Evolutionary conservation across 1,140 invertebrate genomes (phyloP).

Genomic region (Drosophila repleta): DNA sequence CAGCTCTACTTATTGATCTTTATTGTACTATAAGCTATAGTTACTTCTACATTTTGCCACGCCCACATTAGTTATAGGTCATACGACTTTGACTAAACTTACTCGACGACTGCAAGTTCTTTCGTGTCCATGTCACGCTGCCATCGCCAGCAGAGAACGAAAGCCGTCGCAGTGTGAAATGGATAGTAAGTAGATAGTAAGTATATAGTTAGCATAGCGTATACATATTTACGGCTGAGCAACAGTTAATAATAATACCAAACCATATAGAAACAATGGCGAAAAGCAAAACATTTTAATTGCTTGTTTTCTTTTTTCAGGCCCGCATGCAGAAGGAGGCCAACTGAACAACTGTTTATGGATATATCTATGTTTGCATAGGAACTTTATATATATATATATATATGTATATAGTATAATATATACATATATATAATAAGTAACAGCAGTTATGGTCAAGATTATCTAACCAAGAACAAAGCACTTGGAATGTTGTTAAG

Average conservation of each 20-base stretch:
- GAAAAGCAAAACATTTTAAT: conserved; percentile 59
- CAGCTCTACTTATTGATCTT: too few species aligned
- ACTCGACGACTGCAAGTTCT: too few species aligned
- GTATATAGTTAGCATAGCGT: conserved; percentile 5
- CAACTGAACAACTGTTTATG: too few species aligned
- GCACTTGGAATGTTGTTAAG: too few species aligned
- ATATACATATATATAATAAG: neutral
- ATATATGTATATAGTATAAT: neutral
- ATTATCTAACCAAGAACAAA: too few species aligned
- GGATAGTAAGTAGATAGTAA: conserved; percentile 16
- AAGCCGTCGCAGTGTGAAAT: conserved; percentile 10
- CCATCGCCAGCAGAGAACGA: conserved; percentile 5
- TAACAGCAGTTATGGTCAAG: too few species aligned
- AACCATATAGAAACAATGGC: conserved; percentile 28
- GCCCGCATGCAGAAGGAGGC: conserved; percentile 35
- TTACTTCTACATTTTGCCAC: too few species aligned
- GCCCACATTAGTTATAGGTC: too few species aligned
- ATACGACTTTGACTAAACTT: too few species aligned
- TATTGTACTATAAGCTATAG: too few species aligned
- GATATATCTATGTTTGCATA: too few species aligned
- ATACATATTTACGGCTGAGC: conserved; percentile 24
- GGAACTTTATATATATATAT: neutral
- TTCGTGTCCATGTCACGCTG: neutral
- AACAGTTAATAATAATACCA: conserved; percentile 55
- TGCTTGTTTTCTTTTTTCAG: conserved; percentile 66